phyloP scores from a whole-genome alignment of 2,888 invertebrate genomes.

The Furcula furcula region DNA sequence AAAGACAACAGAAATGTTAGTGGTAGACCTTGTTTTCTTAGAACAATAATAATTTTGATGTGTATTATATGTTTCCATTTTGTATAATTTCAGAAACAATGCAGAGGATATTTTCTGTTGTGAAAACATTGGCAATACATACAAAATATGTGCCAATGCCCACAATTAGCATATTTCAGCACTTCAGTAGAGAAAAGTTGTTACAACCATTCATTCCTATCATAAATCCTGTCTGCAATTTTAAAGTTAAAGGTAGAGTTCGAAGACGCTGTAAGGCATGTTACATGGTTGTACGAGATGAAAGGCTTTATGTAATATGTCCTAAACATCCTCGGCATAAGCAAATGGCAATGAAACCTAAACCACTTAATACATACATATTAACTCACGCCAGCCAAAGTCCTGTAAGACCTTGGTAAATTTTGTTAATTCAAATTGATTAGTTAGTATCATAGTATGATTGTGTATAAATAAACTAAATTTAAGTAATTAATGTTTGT shows the following conservation, averaged over 20 bases:
- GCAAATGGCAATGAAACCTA: conserved; percentile 87
- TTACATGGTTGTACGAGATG: conserved; percentile 85
- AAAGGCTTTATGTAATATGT: conserved; percentile 87
- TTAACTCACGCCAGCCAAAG: conserved; percentile 88
- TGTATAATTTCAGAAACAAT: conserved; percentile 38
- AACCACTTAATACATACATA: conserved; percentile 87
- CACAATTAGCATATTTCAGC: conserved; percentile 43
- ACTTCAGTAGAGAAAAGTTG: conserved; percentile 34
- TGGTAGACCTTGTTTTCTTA: too few species aligned
- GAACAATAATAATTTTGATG: too few species aligned
- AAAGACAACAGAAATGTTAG: too few species aligned
- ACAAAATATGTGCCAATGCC: conserved; percentile 26
- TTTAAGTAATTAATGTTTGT: too few species aligned
- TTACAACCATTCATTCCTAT: conserved; percentile 46
- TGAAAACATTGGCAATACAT: conserved; percentile 38
- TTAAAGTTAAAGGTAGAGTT: conserved; percentile 87
- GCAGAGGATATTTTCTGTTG: conserved; percentile 50
- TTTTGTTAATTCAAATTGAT: too few species aligned
- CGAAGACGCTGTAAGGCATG: conserved; percentile 90
- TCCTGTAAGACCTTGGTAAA: conserved; percentile 65
- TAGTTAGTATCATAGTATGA: too few species aligned
- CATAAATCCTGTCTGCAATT: conserved; percentile 48
- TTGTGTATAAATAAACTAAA: too few species aligned
- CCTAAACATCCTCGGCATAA: conserved; percentile 90
- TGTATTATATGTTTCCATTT: conserved; percentile 1